Conservation (phyloP, 53 echinoderm and acorn worm species). For the Paelopatides confundens region DNA sequence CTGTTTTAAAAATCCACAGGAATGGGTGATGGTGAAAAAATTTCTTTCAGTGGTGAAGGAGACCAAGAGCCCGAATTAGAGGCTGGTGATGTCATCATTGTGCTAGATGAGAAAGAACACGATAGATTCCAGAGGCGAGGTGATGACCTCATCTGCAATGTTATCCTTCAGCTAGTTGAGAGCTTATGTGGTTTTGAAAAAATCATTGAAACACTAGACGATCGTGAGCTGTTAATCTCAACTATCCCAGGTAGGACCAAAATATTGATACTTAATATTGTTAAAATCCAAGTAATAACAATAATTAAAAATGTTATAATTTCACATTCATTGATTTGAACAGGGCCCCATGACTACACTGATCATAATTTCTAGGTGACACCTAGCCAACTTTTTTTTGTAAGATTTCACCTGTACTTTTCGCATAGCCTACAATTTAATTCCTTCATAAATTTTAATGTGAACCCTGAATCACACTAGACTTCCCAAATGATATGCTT, state of each 20-base stretch:
- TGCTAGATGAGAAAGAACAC: slow-evolving; percentile 94
- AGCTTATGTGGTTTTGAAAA: slow-evolving; percentile 91
- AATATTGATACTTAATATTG: background rate
- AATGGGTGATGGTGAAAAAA: slow-evolving; percentile 98
- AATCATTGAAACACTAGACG: slow-evolving; percentile 84
- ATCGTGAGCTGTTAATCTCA: slow-evolving; percentile 78
- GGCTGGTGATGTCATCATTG: slow-evolving; percentile 95
- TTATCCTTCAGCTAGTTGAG: slow-evolving; percentile 85
- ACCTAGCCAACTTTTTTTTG: too few relatives aligned
- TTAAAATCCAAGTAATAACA: background rate
- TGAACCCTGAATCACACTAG: too few relatives aligned
- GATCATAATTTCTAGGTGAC: too few relatives aligned
- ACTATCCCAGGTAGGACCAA: slow-evolving; percentile 77
- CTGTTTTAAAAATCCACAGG: slow-evolving; percentile 52
- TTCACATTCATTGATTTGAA: background rate
- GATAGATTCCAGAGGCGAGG: slow-evolving; percentile 71
- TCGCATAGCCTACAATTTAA: too few relatives aligned
- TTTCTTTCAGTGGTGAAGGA: slow-evolving; percentile 90
- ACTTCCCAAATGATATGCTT: too few relatives aligned
- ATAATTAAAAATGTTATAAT: background rate
- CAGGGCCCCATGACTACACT: too few relatives aligned
- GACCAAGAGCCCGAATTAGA: slow-evolving; percentile 97
- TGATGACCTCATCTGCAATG: slow-evolving; percentile 74
- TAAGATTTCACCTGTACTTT: too few relatives aligned
- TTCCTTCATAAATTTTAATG: too few relatives aligned